Conservation (phyloP, 2,797 vertebrate species). For the Pipistrellus pygmaeus region DNA sequence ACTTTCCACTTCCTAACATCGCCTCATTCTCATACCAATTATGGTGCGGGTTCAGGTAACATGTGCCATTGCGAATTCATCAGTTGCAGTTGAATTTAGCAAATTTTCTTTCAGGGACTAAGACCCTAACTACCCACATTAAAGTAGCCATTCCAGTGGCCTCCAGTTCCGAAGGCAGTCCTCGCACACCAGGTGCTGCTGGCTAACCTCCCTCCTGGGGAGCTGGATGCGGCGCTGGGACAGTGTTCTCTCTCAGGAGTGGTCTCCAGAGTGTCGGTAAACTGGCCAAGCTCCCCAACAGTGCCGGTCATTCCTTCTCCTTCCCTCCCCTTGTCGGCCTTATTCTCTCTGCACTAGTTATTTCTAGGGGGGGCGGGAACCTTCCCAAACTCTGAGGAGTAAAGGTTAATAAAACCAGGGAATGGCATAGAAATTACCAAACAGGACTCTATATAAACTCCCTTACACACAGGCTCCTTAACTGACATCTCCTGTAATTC, state of each 20-base stretch:
- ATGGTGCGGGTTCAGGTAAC: background rate
- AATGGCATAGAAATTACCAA: background rate
- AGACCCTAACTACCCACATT: constrained; percentile 49
- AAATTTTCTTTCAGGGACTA: constrained; percentile 53
- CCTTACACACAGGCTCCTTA: background rate
- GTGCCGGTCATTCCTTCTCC: background rate
- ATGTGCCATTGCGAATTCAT: constrained; percentile 57
- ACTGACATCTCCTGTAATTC: background rate
- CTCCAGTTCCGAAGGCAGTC: background rate
- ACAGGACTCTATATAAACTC: background rate
- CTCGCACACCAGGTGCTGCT: background rate
- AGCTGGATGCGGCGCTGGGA: background rate
- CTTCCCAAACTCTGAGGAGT: background rate
- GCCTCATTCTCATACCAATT: constrained; percentile 57
- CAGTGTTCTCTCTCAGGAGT: background rate
- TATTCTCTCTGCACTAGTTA: background rate
- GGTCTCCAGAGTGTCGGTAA: background rate
- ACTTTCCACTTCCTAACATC: constrained; percentile 61
- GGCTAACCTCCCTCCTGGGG: background rate
- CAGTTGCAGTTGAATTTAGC: constrained; percentile 57
- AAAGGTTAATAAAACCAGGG: background rate
- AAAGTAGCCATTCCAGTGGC: background rate
- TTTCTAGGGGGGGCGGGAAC: background rate
- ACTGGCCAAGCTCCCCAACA: background rate
- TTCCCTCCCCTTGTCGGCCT: background rate